Base-by-base conservation (phyloP, 2,797 vertebrate genomes). In the Macroramphosus scolopax region DNA sequence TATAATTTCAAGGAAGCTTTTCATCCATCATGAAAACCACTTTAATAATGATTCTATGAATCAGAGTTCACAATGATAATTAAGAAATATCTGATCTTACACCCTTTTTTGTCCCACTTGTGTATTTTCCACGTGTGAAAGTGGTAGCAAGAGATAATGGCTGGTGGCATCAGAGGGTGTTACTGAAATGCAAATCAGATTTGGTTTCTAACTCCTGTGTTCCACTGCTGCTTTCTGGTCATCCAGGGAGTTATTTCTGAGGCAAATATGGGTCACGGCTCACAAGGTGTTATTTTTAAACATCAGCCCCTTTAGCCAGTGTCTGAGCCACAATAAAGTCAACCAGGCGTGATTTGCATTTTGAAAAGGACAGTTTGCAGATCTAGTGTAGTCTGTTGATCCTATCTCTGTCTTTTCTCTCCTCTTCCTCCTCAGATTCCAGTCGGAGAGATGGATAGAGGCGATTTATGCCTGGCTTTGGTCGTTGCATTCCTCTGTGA, bases 241-340 rank as follows among this genome's bases (percentile, higher is more conserved):
- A 86, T 82, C 60, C 51, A 72, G 68, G 61, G 53, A 81, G 81
- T 80, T 89, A 84, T 87, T 88, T 87, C 72, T 75, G 61, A 77
- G 72, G 50, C 74, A 79, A 81, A 91, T 89, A 78, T 89, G 70
- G 88, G 88, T 89, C 89, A 89, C 69, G 62, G 79, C 78, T 80
- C 58, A 17, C 69, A 72, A 87, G 77, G 84, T 86, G 83, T 85
- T 88, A 83, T 88, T 87, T 87, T 85, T 81, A 85, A 83, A 71
- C 77, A 75, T 42, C 69, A 68, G 68, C 73, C 71, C 77, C 70
- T 86, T 89, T 77, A 81, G 76, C 82, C 80, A 75, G 66, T 59
- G 75, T 83, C 78, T 85, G 49, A 81, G 79, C 67, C 63, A 78
- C 75, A 81, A 78, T 70, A 57, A 74, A 75, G 78, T 28, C 65